phyloP scores from a whole-genome alignment of 2,113 vertebrate species.

The Serinus canaria region DNA sequence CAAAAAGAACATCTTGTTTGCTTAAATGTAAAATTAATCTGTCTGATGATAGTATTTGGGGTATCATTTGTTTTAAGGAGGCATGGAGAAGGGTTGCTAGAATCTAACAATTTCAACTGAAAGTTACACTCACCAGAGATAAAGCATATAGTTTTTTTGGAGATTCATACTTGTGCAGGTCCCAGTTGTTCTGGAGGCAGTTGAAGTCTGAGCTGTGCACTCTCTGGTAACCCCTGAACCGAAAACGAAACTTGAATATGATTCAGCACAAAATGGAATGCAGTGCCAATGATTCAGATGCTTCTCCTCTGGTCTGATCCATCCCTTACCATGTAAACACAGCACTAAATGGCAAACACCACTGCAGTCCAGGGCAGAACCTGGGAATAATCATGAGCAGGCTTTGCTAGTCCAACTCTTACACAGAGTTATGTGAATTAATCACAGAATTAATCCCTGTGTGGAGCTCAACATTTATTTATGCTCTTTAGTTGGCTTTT shows the following conservation, averaged over 20 bases:
- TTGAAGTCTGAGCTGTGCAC: slow-evolving; percentile 68
- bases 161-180: slow-evolving; percentile 35
- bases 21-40: slow-evolving; percentile 72
- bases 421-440: slow-evolving; percentile 40
- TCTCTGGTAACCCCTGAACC: slow-evolving; percentile 69
- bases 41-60: slow-evolving; percentile 37
- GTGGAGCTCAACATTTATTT: slow-evolving; percentile 59
- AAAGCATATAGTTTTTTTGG: slow-evolving; percentile 34
- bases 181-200: slow-evolving; percentile 64
- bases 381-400: slow-evolving; percentile 60
- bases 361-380: slow-evolving; percentile 57
- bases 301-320: slow-evolving; percentile 69
- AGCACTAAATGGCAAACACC: slow-evolving; percentile 59
- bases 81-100: slow-evolving; percentile 41
- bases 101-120: slow-evolving; percentile 36
- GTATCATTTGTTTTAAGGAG: slow-evolving; percentile 58
- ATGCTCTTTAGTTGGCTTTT: slow-evolving; percentile 67
- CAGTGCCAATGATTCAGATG: slow-evolving; percentile 73
- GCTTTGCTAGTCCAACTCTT: slow-evolving; percentile 57
- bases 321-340: slow-evolving; percentile 73
- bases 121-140: slow-evolving; percentile 56
- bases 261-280: slow-evolving; percentile 77
- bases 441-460: slow-evolving; percentile 52
- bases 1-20: slow-evolving; percentile 67
- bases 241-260: slow-evolving; percentile 80